Percentiles rank a stretch among this genome's conserved stretches.
These are phyloP conservation scores for Laothoe populi DNA, from an alignment of 2,888 invertebrate species.

Conservation along the genomic window DNA sequence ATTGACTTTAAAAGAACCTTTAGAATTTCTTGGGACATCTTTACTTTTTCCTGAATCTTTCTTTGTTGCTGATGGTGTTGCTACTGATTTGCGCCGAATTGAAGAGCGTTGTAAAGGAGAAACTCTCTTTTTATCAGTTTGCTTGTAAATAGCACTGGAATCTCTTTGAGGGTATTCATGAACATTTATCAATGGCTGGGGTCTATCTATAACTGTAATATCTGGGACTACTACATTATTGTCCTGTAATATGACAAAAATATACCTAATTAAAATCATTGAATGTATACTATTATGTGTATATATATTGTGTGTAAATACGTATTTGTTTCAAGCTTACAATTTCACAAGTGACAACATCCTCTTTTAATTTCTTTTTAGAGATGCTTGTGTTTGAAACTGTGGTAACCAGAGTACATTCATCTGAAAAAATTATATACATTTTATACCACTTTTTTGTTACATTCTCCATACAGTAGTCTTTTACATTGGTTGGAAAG, in stretches of 20 bases:
- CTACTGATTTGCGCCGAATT: conserved; percentile 7
- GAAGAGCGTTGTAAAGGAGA: background rate
- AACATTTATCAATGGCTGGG: background rate
- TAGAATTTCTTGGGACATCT: conserved; percentile 12
- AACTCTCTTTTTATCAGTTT: background rate
- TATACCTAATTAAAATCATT: background rate
- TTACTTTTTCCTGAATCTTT: background rate
- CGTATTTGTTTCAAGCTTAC: background rate
- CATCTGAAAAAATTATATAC: conserved; percentile 28
- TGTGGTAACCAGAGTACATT: background rate
- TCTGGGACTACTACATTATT: background rate
- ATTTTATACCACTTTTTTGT: background rate
- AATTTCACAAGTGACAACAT: conserved; percentile 20
- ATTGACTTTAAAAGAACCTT: background rate
- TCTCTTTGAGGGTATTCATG: background rate
- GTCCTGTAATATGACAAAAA: background rate
- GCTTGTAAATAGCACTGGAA: background rate
- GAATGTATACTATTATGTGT: background rate
- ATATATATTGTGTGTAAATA: background rate
- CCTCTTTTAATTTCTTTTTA: conserved; percentile 25
- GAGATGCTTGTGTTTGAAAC: background rate
- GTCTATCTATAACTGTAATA: background rate
- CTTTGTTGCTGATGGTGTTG: conserved; percentile 21
- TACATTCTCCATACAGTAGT: background rate
- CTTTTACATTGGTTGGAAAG: background rate